Conservation (phyloP, 37 sponge, comb jelly and placozoan genomes). For the Axinella damicornis region DNA sequence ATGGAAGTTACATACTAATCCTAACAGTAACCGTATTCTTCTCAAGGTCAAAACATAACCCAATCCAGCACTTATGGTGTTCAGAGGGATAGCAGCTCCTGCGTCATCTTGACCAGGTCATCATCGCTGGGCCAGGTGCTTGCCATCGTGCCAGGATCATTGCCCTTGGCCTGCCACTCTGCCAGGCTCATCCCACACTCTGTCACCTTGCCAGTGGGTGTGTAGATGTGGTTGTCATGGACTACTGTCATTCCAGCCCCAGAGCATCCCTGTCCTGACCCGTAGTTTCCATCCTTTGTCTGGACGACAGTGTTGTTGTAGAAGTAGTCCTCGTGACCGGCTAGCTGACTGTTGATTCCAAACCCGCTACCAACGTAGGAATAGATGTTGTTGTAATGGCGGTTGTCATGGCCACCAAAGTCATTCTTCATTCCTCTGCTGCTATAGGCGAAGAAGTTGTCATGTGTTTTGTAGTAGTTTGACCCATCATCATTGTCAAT, state of each 20-base stretch:
- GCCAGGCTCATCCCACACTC: slow-evolving; percentile 48
- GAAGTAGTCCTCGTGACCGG: slow-evolving; percentile 47
- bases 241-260: slow-evolving; percentile 45
- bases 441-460: slow-evolving; percentile 55
- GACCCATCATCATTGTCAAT: slow-evolving; percentile 74
- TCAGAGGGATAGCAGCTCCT: no score
- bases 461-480: slow-evolving; percentile 29
- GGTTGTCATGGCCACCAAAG: slow-evolving; percentile 59
- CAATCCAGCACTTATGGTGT: no score
- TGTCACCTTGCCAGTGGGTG: slow-evolving; percentile 55
- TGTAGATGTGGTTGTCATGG: slow-evolving; percentile 49
- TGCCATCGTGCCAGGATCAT: slow-evolving; percentile 50
- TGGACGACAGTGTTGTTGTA: slow-evolving; percentile 48
- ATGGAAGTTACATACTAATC: no score
- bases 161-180: slow-evolving; percentile 53
- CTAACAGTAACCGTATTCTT: no score
- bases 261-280: slow-evolving; percentile 14
- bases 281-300: slow-evolving; percentile 40
- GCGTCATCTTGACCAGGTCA: slow-evolving; percentile 4
- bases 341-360: slow-evolving; percentile 20
- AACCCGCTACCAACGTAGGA: slow-evolving; percentile 47
- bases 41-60: no score
- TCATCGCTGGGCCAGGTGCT: slow-evolving; percentile 34
- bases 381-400: slow-evolving; percentile 51
- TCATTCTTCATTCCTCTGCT: slow-evolving; percentile 59